Percentiles rank a stretch among this genome's conserved stretches.
Conservation (phyloP, 2,888 invertebrate genomes). For the Eudiplozoon nipponicum region DNA sequence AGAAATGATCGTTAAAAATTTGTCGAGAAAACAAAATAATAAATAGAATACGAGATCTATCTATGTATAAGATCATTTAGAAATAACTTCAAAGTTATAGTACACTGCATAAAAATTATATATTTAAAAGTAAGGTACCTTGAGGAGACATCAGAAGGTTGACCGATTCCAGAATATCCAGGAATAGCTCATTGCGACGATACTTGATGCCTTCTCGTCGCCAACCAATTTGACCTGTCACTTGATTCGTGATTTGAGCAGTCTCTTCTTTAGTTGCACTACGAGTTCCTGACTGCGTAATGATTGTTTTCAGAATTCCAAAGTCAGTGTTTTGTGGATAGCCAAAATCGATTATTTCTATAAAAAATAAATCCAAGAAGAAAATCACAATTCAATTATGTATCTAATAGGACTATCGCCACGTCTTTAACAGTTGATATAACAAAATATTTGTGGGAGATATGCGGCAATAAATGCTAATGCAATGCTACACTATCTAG, state of each 20-base stretch:
- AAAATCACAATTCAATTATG: slow-evolving; percentile 19
- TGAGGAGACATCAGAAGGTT: slow-evolving; percentile 97
- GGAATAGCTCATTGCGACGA: slow-evolving; percentile 74
- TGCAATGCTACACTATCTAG: too few species aligned
- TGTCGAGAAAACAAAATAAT: too few species aligned
- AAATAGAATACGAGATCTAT: too few species aligned
- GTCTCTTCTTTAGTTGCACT: slow-evolving; percentile 95
- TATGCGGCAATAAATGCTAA: too few species aligned
- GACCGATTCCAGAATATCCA: slow-evolving; percentile 88
- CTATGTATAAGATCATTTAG: too few species aligned
- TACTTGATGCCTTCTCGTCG: slow-evolving; percentile 94
- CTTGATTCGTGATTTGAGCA: slow-evolving; percentile 52
- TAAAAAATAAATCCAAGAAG: too few species aligned
- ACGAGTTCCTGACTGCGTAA: slow-evolving; percentile 93
- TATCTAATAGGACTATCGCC: too few species aligned
- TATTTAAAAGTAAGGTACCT: slow-evolving; percentile 34
- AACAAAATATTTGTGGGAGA: not conserved
- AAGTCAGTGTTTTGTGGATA: slow-evolving; percentile 99
- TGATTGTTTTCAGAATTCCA: slow-evolving; percentile 87
- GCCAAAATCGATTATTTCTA: slow-evolving; percentile 94
- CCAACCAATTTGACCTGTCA: slow-evolving; percentile 94
- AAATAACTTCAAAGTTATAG: too few species aligned
- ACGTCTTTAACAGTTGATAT: not conserved
- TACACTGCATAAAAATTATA: too few species aligned
- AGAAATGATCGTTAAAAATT: too few species aligned